phyloP scores from a whole-genome alignment of 1,140 invertebrate species.

The Gryon sp. region DNA sequence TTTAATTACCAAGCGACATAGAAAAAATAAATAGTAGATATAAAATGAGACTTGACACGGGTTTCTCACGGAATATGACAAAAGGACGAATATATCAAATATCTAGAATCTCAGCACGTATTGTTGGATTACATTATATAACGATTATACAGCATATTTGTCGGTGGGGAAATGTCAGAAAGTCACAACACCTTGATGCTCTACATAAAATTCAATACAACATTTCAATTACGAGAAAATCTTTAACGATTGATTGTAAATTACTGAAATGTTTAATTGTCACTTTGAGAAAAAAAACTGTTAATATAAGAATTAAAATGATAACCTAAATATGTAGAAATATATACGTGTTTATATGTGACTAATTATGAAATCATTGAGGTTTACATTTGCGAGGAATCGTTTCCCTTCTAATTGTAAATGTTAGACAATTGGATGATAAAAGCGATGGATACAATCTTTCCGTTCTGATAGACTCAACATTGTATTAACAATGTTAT shows the following conservation, averaged over 20 bases:
- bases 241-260: background rate
- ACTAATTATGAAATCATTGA: constrained; percentile 35
- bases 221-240: constrained; percentile 8
- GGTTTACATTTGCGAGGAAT: constrained; percentile 41
- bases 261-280: background rate
- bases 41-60: constrained; percentile 35
- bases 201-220: constrained; percentile 38
- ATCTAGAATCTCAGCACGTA: constrained; percentile 24
- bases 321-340: background rate
- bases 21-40: constrained; percentile 62
- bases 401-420: constrained; percentile 35
- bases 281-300: background rate
- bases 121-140: constrained; percentile 26
- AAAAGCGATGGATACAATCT: constrained; percentile 64
- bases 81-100: constrained; percentile 48
- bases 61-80: constrained; percentile 47
- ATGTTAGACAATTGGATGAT: constrained; percentile 54
- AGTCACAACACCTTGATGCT: constrained; percentile 15
- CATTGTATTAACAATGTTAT: constrained; percentile 64
- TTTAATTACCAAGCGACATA: constrained; percentile 74
- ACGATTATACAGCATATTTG: constrained; percentile 22
- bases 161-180: constrained; percentile 4
- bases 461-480: constrained; percentile 68
- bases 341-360: constrained; percentile 12
- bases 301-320: background rate